These are phyloP conservation scores for Rhopalosiphum maidis DNA, from an alignment of 1,140 invertebrate species.

Conservation along the genomic window DNA sequence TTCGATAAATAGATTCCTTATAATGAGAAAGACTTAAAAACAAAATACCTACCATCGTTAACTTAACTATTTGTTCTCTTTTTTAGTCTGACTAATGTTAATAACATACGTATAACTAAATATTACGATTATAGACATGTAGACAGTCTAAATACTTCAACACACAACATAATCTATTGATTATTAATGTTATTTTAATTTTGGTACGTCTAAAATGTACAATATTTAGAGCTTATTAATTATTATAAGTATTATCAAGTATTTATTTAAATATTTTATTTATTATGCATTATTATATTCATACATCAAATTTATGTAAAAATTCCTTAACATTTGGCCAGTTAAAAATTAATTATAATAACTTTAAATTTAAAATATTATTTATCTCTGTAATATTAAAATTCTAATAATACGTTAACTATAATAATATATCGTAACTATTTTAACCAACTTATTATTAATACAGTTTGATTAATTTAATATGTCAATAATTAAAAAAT, in stretches of 20 bases:
- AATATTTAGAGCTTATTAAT: too few species aligned
- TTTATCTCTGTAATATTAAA: not conserved
- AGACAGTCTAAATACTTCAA: too few species aligned
- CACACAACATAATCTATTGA: not conserved
- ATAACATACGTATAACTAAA: not conserved
- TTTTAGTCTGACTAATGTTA: not conserved
- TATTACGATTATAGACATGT: not conserved
- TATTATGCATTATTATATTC: too few species aligned
- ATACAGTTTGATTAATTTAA: not conserved
- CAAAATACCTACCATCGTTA: not conserved
- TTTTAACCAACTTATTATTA: too few species aligned
- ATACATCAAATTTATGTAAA: not conserved
- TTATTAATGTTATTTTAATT: not conserved
- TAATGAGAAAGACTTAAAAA: not conserved
- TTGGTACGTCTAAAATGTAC: not conserved
- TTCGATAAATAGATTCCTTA: not conserved
- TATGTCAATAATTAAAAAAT: not conserved
- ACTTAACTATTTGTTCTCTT: not conserved
- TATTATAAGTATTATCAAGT: too few species aligned
- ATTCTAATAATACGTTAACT: not conserved
- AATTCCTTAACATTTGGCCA: not conserved
- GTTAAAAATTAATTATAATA: not conserved
- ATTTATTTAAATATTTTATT: too few species aligned
- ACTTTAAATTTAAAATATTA: not conserved
- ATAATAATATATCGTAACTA: not conserved